These are phyloP conservation scores for Tragelaphus oryx DNA, from an alignment of 2,797 vertebrate species.

Conservation along the genomic window DNA sequence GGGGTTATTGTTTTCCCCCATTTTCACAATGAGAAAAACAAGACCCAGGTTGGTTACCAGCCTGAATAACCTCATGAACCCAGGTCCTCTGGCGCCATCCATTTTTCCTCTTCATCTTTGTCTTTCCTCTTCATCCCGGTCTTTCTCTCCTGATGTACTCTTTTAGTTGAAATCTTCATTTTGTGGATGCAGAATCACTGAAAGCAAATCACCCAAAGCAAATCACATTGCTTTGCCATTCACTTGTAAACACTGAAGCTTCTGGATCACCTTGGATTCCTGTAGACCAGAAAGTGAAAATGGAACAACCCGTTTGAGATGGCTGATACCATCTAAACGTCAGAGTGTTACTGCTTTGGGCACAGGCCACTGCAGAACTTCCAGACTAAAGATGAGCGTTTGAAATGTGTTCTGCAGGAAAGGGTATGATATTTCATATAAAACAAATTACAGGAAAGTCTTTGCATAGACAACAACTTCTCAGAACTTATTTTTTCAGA, in stretches of 20 bases:
- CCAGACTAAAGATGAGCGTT: not conserved
- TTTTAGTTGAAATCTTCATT: not conserved
- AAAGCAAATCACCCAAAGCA: too few relatives aligned
- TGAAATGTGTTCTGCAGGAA: constrained; percentile 16
- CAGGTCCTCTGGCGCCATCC: not conserved
- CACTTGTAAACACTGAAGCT: not conserved
- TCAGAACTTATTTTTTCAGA: constrained; percentile 26
- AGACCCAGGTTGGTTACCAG: not conserved
- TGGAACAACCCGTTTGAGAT: constrained; percentile 20
- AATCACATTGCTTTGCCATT: not conserved
- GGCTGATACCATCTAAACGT: constrained; percentile 46
- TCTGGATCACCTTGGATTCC: not conserved
- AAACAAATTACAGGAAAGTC: not conserved
- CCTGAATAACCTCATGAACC: not conserved
- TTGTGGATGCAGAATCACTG: not conserved
- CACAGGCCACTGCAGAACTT: constrained; percentile 1
- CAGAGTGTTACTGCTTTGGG: constrained; percentile 45
- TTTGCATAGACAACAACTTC: not conserved
- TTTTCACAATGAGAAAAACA: not conserved
- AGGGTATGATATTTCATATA: constrained; percentile 46
- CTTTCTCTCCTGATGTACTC: not conserved
- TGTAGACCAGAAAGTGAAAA: not conserved
- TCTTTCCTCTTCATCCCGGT: not conserved
- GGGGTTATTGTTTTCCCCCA: not conserved
- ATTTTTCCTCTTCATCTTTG: not conserved